A percentile compares a stretch with the other conserved stretches of the same genome.
These are phyloP conservation scores for Numida meleagris DNA, from an alignment of 2,113 vertebrate species.

Conservation along the genomic window DNA sequence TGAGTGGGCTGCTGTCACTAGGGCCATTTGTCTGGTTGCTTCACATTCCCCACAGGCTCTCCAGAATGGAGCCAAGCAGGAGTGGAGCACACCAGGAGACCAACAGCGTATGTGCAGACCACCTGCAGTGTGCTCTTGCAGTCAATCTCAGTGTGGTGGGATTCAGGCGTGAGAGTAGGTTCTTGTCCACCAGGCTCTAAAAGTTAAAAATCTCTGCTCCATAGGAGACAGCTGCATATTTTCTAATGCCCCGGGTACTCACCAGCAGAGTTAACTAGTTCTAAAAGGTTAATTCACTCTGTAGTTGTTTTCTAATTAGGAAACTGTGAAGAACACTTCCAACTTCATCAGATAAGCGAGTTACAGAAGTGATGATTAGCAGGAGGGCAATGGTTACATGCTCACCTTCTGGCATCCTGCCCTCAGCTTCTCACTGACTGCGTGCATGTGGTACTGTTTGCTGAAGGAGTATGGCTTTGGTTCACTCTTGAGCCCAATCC, in stretches of 20 bases:
- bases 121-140: fast-evolving
- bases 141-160: not conserved
- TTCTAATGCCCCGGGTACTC: not conserved
- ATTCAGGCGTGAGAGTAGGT: not conserved
- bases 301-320: not conserved
- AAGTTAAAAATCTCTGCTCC: not conserved
- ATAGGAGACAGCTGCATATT: not conserved
- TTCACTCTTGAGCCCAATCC: not conserved
- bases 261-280: not conserved
- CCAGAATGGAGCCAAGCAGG: not conserved
- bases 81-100: not conserved
- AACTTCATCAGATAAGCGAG: not conserved
- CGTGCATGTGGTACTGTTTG: not conserved
- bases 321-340: not conserved
- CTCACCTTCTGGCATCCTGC: not conserved
- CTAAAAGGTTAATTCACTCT: not conserved
- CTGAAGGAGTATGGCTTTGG: not conserved
- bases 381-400: not conserved
- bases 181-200: not conserved
- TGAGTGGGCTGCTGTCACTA: not conserved
- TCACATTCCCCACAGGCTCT: fast-evolving
- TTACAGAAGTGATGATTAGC: not conserved
- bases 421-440: not conserved
- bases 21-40: not conserved
- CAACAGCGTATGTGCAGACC: not conserved